Conservation (phyloP, 2,888 invertebrate species). For the Mesorhabditis spiculigera region DNA sequence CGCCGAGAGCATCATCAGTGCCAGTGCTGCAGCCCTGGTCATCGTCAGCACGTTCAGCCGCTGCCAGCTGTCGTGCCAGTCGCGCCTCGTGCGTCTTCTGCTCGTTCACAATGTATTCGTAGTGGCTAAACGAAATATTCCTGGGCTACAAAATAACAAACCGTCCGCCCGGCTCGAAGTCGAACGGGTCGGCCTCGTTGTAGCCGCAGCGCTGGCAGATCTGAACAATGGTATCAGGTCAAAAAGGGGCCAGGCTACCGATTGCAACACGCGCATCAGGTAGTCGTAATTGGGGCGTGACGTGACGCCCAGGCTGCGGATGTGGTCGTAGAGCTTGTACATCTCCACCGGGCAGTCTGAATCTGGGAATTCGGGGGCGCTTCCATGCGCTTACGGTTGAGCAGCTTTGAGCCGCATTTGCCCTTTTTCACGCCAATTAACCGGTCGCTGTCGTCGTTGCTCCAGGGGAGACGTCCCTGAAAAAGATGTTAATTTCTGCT, state of each 20-base stretch:
- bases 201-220: constrained; percentile 18
- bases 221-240: constrained; percentile 7
- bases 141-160: background rate
- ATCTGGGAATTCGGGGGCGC: constrained; percentile 7
- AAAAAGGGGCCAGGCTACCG: background rate
- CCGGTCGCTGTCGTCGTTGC: constrained; percentile 18
- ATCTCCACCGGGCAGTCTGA: constrained; percentile 32
- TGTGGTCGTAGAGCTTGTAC: constrained; percentile 28
- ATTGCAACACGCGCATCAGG: constrained; percentile 15
- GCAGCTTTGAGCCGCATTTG: constrained; percentile 19
- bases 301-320: constrained; percentile 14
- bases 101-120: background rate
- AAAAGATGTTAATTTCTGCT: background rate
- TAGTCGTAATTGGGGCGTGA: constrained; percentile 29
- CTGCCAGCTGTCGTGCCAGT: too few relatives aligned
- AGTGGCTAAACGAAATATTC: background rate
- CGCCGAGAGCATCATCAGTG: too few relatives aligned
- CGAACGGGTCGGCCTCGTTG: constrained; percentile 18
- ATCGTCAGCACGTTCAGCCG: too few relatives aligned
- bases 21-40: too few relatives aligned
- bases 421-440: constrained; percentile 20
- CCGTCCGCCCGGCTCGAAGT: constrained; percentile 25
- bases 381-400: constrained; percentile 18
- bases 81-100: background rate
- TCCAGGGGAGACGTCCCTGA: constrained; percentile 28